phyloP scores from a whole-genome alignment of 2,797 vertebrate species.

The Sciurus vulgaris region DNA sequence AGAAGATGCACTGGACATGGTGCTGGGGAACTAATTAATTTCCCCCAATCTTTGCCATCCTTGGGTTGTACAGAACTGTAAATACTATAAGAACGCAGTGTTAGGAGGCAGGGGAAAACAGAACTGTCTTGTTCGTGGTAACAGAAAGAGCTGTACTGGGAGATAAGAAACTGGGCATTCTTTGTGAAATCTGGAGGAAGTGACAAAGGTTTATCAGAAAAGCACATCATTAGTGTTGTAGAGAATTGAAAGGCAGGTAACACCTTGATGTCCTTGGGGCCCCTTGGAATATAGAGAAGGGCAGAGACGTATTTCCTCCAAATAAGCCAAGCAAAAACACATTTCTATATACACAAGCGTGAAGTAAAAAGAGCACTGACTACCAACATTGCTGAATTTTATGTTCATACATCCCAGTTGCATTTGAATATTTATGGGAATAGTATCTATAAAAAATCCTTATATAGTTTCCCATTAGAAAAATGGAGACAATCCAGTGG shows the following conservation, averaged over 20 bases:
- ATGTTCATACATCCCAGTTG: background rate
- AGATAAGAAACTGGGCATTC: conserved; percentile 52
- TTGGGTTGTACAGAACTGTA: background rate
- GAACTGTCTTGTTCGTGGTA: background rate
- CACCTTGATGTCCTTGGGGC: background rate
- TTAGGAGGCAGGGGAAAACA: background rate
- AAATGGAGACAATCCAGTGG: background rate
- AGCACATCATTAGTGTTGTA: background rate
- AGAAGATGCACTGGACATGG: background rate
- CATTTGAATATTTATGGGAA: background rate
- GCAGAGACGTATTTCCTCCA: conserved; percentile 12
- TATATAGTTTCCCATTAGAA: background rate
- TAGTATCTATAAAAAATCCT: background rate
- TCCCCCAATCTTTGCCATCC: background rate
- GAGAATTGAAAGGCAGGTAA: background rate
- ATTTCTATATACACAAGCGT: background rate
- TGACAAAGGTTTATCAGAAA: conserved; percentile 44
- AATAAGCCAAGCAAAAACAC: background rate
- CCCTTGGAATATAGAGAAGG: background rate
- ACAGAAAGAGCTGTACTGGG: background rate
- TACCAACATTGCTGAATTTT: background rate
- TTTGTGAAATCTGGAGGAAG: conserved; percentile 68
- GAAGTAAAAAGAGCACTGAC: background rate
- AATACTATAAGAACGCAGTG: background rate
- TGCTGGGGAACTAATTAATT: background rate